Base-by-base conservation (phyloP, 2,888 invertebrate genomes). In the Helleia helle region DNA sequence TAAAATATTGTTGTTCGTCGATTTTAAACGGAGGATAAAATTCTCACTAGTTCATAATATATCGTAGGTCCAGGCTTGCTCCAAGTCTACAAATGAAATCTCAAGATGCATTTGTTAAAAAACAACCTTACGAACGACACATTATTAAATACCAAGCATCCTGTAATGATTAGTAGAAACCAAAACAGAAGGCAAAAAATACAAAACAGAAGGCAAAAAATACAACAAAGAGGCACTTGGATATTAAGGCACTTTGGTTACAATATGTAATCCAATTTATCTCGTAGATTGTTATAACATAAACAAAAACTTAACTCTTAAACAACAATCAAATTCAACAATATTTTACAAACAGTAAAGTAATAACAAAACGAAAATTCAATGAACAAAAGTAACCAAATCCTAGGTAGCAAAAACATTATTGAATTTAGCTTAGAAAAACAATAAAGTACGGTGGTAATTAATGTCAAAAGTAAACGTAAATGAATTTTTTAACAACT, bases 171-270 rank as follows among this genome's bases (percentile, higher is more conserved):
- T 30, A 30, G 4, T 13, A 8, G 12, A 24, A 30, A 30, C 39
- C 39, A 13, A 8, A 8, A 8, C 15, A 39, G 39, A 24, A 39
- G 24, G 39, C 39, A 15, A 14, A 39, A 13, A 36, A 36, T 12
- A 34, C 34, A 36, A 36, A 22, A n/a, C 39, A 9, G 29, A 39
- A 83, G 83, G 39, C 39, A 15, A 14, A 39, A 13, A 36, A 36
- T 12, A 34, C 34, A 36, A 36, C 22, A n/a, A 39, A 9, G 29
- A 39, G 83, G 83, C 80, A 83, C 83, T 51, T 62, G 4, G 22
- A 22, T 22, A 48, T 69, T 38, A 38, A 37, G 30, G 37, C 30
- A 42, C 37, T 30, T 42, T 41, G 28, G 30, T 12, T 27, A 36
- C 41, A 28, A 22, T 14, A 7, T 14, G 17, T 11, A 31, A 34